Conservation (phyloP, 2,797 vertebrate species). For the Cryptoprocta ferox region DNA sequence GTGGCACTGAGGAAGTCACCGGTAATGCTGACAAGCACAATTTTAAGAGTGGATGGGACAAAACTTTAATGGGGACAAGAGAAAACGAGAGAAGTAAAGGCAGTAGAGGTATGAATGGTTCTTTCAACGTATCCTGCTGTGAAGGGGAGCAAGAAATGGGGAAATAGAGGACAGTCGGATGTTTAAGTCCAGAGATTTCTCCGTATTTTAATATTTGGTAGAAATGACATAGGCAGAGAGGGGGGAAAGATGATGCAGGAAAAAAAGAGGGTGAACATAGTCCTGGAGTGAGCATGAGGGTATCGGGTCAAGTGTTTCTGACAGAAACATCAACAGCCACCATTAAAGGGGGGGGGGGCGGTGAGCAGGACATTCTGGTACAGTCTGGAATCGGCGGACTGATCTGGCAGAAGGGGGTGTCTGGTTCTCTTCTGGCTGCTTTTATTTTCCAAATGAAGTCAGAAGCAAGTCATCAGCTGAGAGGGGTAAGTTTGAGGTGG, state of each 20-base stretch:
- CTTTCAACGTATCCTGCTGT: not conserved
- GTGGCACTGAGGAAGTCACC: not conserved
- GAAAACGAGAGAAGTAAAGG: not conserved
- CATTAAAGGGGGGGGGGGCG: too few species aligned
- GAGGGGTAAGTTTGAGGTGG: not conserved
- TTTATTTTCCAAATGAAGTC: constrained; percentile 2
- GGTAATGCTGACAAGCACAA: not conserved
- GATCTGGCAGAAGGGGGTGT: rapidly evolving
- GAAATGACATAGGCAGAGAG: not conserved
- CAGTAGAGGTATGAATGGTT: not conserved
- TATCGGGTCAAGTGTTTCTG: not conserved
- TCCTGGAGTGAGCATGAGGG: not conserved
- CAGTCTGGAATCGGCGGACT: rapidly evolving
- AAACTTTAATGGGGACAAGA: not conserved
- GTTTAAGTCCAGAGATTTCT: not conserved
- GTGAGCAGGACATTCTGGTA: rapidly evolving
- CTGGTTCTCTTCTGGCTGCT: not conserved
- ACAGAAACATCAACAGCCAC: not conserved
- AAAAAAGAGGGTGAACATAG: not conserved
- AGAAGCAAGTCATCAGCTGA: not conserved
- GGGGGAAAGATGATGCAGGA: too few species aligned
- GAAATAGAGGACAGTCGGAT: not conserved
- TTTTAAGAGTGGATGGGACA: not conserved
- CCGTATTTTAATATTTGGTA: not conserved
- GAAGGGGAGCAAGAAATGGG: not conserved